These are phyloP conservation scores for Chaetoderma sp. DNA, from an alignment of 2,888 invertebrate genomes.

Conservation along the genomic window DNA sequence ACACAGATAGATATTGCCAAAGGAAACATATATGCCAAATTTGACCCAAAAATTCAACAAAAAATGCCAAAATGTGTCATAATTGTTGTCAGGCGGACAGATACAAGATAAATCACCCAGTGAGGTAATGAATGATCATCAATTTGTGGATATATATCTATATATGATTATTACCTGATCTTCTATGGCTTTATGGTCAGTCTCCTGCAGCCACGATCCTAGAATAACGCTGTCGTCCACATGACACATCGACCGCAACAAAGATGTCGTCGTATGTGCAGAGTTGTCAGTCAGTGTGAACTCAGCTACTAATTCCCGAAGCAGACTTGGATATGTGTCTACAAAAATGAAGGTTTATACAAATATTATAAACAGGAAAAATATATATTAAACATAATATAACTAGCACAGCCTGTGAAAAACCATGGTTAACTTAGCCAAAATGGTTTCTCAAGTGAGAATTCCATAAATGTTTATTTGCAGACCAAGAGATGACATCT, in stretches of 20 bases:
- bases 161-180: slow-evolving; percentile 98
- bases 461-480: neutral
- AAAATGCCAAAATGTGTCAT: too few species aligned
- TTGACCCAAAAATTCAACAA: too few species aligned
- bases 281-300: slow-evolving; percentile 94
- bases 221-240: slow-evolving; percentile 91
- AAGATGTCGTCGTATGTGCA: slow-evolving; percentile 86
- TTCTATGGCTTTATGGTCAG: slow-evolving; percentile 95
- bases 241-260: slow-evolving; percentile 85
- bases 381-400: neutral
- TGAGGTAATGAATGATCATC: too few species aligned
- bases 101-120: too few species aligned
- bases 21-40: too few species aligned
- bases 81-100: too few species aligned
- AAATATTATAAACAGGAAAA: neutral
- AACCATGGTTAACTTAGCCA: neutral
- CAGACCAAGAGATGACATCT: too few species aligned
- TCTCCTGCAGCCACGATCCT: slow-evolving; percentile 95
- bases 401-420: too few species aligned
- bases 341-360: slow-evolving; percentile 29
- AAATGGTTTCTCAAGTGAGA: too few species aligned
- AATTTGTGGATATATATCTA: too few species aligned
- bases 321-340: slow-evolving; percentile 82
- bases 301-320: slow-evolving; percentile 92
- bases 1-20: too few species aligned